These are phyloP conservation scores for Psilopsiagon aurifrons DNA, from an alignment of 2,113 vertebrate species.

Conservation along the genomic window DNA sequence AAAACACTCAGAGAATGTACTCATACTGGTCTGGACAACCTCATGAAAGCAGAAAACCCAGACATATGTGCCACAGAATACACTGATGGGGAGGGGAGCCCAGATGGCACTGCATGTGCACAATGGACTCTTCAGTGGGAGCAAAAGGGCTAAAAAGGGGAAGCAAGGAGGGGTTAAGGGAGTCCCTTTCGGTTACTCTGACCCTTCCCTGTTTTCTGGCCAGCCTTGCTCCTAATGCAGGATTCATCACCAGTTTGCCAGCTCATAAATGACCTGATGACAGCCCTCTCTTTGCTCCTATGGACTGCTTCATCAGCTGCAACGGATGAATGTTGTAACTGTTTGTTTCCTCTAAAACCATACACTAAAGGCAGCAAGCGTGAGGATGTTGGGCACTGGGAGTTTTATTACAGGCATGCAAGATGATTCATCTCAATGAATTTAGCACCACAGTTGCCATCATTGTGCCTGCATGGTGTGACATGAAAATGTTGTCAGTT, in stretches of 20 bases:
- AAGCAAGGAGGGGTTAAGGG: background rate
- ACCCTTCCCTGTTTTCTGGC: background rate
- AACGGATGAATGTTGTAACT: background rate
- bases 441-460: background rate
- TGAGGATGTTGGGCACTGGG: background rate
- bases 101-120: background rate
- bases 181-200: background rate
- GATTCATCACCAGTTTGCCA: background rate
- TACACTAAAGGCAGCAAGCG: background rate
- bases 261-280: background rate
- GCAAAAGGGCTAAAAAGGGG: background rate
- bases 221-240: background rate
- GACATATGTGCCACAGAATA: slow-evolving; percentile 9
- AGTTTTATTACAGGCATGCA: background rate
- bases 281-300: background rate
- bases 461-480: background rate
- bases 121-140: background rate
- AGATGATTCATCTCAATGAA: background rate
- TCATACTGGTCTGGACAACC: background rate
- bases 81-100: background rate
- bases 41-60: slow-evolving; percentile 1
- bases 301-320: background rate
- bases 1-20: background rate
- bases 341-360: background rate
- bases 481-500: background rate